Evolutionary conservation across 2,797 vertebrate species (phyloP), one percentile per base, ranked within the genome.

Genomic region (Myoxocephalus aenaeus): DNA sequence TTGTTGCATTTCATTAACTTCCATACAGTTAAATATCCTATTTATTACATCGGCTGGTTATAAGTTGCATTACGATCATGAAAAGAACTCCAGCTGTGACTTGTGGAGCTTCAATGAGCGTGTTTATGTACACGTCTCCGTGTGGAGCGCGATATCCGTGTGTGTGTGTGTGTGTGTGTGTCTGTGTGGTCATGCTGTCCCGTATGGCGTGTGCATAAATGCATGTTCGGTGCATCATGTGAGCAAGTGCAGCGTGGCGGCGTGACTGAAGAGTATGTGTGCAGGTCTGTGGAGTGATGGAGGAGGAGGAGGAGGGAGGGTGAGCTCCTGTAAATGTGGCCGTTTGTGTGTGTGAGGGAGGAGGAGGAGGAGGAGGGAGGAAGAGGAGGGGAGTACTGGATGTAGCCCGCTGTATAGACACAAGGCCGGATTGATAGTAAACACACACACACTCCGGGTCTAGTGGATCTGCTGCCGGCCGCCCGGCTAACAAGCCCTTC

Each of bases 351-450:
- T 25, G 51, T 12, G 22, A 72, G 77, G 65, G 75, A 38, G 66
- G 74, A 27, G 3, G 75, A 40, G 70, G 40, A 5, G 40, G 14
- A 11, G 81, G 54, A 5, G 79, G 53, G 6, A 61, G 48, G 2
- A 65, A 58, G 32, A 13, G 67, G 63, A 10, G 34, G 59, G 73
- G 75, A n/a, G 81, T 53, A 44, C 76, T 88, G 90, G 85, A 89
- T 78, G 87, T 80, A 86, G 89, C 83, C 87, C 27, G 70, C 86
- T 89, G 87, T 82, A 40, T 13, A 92, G 92, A 92, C 90, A 92
- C 92, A 92, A 87, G 90, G 90, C 44, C 34, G 87, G 90, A 91
- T 94, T 92, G 90, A 93, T 90, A 86, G 90, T 90, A 86, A 92
- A 91, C 90, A 92, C 90, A 91, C 91, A 91, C 91, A 91, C 91